Evolutionary conservation across 1,140 invertebrate genomes (phyloP).

Genomic region (Anoplophora glabripennis): DNA sequence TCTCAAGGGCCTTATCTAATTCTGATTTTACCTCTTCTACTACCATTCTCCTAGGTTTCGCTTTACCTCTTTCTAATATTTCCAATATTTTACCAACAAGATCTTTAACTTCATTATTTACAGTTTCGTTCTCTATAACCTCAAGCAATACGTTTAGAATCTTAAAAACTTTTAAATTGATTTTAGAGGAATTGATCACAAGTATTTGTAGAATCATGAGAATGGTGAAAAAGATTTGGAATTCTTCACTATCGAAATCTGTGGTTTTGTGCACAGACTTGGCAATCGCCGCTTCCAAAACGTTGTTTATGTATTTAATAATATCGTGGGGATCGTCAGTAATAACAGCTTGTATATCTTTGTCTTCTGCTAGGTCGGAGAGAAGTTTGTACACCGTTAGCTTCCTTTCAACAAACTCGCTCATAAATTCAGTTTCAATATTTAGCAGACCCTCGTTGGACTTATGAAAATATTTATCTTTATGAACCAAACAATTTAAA

Average conservation of each 20-base stretch:
- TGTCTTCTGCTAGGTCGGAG: slow-evolving; percentile 43
- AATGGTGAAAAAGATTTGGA: slow-evolving; percentile 49
- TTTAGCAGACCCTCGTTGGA: slow-evolving; percentile 26
- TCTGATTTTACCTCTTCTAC: slow-evolving; percentile 46
- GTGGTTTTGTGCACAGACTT: slow-evolving; percentile 39
- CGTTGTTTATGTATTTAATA: slow-evolving; percentile 37
- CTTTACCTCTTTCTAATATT: slow-evolving; percentile 14
- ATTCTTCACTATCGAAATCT: slow-evolving; percentile 31
- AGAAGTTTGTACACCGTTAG: slow-evolving; percentile 34
- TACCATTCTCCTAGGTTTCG: slow-evolving; percentile 5
- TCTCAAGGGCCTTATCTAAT: slow-evolving; percentile 63
- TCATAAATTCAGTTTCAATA: slow-evolving; percentile 27
- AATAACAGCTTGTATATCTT: slow-evolving; percentile 47
- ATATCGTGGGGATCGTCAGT: slow-evolving; percentile 43
- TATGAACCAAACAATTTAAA: slow-evolving; percentile 25
- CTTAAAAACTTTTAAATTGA: slow-evolving; percentile 25
- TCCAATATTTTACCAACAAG: slow-evolving; percentile 21
- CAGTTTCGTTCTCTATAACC: slow-evolving; percentile 31
- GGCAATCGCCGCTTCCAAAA: slow-evolving; percentile 32
- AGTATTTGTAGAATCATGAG: slow-evolving; percentile 53
- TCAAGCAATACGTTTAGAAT: slow-evolving; percentile 28
- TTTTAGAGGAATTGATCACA: slow-evolving; percentile 36
- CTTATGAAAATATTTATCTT: slow-evolving; percentile 30
- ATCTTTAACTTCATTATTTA: slow-evolving; percentile 26
- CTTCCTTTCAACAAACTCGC: slow-evolving; percentile 29